Evolutionary conservation across 2,888 invertebrate species (phyloP).

Genomic region (Ophonus ardosiacus): DNA sequence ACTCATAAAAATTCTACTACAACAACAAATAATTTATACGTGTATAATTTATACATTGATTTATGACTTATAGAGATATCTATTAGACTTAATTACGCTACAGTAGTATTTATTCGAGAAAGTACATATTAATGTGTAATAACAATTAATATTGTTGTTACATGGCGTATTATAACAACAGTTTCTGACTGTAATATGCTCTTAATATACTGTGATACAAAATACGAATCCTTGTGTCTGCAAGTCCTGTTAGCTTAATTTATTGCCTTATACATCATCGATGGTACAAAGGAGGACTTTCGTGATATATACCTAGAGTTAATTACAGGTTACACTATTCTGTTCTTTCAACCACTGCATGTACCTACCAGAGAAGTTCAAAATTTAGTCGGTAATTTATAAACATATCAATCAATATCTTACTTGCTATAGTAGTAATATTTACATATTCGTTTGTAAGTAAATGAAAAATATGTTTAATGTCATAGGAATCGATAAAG

Average conservation of each 20-base stretch:
- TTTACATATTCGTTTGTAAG: too few relatives aligned
- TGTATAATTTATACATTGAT: not conserved
- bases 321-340: not conserved
- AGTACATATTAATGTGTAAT: conserved; percentile 4
- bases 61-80: not conserved
- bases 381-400: not conserved
- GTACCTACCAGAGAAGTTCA: not conserved
- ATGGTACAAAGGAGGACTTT: not conserved
- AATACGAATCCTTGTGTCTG: not conserved
- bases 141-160: conserved; percentile 28
- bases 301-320: not conserved
- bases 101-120: conserved; percentile 9
- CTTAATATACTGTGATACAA: not conserved
- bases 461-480: too few relatives aligned
- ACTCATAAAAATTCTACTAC: not conserved
- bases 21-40: not conserved
- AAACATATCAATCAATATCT: not conserved
- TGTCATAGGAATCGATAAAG: too few relatives aligned
- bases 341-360: not conserved
- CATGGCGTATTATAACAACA: not conserved
- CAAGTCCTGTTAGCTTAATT: not conserved
- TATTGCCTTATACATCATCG: conserved; percentile 15
- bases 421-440: too few relatives aligned
- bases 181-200: conserved; percentile 4
- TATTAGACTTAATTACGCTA: not conserved